These are phyloP conservation scores for Mellivora capensis DNA, from an alignment of 2,113 vertebrate species.

Conservation along the genomic window DNA sequence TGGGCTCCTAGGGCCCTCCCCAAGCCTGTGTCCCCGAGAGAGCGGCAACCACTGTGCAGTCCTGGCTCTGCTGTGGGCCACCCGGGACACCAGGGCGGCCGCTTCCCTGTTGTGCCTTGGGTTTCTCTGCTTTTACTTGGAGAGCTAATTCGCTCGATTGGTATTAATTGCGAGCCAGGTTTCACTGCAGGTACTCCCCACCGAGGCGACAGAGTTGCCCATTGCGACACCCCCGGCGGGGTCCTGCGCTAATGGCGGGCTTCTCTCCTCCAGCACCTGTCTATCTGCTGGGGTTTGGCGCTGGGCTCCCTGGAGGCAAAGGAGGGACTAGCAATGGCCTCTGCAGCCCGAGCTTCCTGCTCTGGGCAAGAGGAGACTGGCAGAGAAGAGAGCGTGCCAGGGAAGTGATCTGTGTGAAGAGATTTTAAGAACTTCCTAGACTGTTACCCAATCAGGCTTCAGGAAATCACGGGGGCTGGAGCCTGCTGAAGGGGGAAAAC, in stretches of 20 bases:
- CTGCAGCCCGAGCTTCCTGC: background rate
- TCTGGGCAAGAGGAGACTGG: background rate
- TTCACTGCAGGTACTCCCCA: background rate
- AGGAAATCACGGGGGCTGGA: background rate
- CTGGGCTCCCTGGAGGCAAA: background rate
- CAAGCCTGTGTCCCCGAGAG: background rate
- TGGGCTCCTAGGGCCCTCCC: background rate
- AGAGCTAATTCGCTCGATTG: background rate
- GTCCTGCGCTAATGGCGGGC: background rate
- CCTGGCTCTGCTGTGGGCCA: background rate
- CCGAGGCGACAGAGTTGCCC: background rate
- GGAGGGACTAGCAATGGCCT: background rate
- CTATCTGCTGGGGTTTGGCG: background rate
- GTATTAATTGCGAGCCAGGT: background rate
- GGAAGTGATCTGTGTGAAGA: background rate
- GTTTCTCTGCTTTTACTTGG: background rate
- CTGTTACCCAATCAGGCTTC: background rate
- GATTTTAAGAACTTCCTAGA: background rate
- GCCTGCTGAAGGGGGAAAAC: background rate
- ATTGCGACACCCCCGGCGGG: background rate
- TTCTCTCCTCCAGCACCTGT: background rate
- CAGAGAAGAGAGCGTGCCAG: background rate
- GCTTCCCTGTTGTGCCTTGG: background rate
- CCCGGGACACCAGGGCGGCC: rapidly evolving
- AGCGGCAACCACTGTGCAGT: background rate